Conservation (phyloP, 2,797 vertebrate genomes). For the Meriones psammophilus region DNA sequence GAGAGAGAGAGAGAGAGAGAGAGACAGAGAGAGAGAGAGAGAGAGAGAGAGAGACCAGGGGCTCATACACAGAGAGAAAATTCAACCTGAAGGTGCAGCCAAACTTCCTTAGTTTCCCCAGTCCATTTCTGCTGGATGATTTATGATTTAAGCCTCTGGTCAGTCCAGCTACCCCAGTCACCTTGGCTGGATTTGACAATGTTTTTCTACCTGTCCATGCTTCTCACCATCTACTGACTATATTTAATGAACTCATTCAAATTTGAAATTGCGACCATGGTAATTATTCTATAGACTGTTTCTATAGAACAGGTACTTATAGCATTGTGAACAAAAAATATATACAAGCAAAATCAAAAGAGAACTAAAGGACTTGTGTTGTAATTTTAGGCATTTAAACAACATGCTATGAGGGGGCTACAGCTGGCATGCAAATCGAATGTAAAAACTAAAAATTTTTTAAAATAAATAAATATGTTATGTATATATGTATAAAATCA, state of each 20-base stretch:
- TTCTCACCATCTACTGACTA: not conserved
- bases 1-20: not conserved
- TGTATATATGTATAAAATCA: too few species aligned
- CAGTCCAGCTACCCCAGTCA: not conserved
- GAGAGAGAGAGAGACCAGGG: not conserved
- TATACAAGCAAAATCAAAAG: not conserved
- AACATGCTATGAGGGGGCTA: too few species aligned
- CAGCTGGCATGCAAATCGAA: too few species aligned
- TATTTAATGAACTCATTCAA: not conserved
- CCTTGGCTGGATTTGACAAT: not conserved
- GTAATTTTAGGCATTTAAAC: not conserved
- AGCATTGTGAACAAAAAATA: not conserved
- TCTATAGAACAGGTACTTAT: not conserved
- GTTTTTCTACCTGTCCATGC: not conserved
- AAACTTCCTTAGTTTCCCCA: not conserved
- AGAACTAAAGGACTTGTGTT: not conserved
- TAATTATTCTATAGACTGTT: not conserved
- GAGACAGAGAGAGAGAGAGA: too few species aligned
- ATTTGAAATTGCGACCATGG: not conserved
- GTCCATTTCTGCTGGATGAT: not conserved
- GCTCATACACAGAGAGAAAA: not conserved
- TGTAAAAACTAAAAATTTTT: too few species aligned
- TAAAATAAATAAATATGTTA: too few species aligned
- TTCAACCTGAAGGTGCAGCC: not conserved
- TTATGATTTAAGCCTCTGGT: too few species aligned